Base-by-base conservation (phyloP, 2,888 invertebrate genomes). In the Hirtodrosophila duncani region DNA sequence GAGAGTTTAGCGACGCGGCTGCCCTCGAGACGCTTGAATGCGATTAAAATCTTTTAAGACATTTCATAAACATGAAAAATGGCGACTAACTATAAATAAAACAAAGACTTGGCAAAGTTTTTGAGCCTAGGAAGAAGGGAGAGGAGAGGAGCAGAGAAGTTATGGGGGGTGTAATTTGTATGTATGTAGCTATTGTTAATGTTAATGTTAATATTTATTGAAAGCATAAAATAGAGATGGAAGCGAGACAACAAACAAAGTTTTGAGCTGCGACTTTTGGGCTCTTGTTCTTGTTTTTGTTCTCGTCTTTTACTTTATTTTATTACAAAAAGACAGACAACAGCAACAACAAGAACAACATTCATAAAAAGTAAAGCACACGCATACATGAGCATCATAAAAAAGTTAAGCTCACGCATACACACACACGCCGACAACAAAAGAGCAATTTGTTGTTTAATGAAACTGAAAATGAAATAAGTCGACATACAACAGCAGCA, bases 381-480 rank as follows among this genome's bases (percentile, higher is more conserved):
- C 39, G 61, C 58, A 46, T 61, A 30, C 50, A 50, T 50, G 50
- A 38, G 51, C 50, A 50, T 50, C 51, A 74, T 70, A 63, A 75
- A 75, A 65, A 70, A 72, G 61, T 66, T 57, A 55, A 71, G 74
- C 63, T 56, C 45, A 41, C 44, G 30, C 34, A 57, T 33, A 58
- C 38, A 50, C 17, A 62, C 26, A 44, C 21, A 46, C 24, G 46
- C 20, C 31, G 29, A 18, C 39, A 51, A 70, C 63, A 70, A 74
- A 74, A 75, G 72, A 79, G 67, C 72, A 72, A 77, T 75, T 79
- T 72, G 79, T 72, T 72, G 75, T 75, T 78, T 79, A 79, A 72
- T 72, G 72, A 79, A 80, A 75, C 72, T 66, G 80, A 75, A 77
- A 71, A 71, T 70, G 71, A 71, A 71, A 78, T 74, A 71, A 71